Evolutionary conservation across 2,888 invertebrate genomes (phyloP).

Genomic region (Eupithecia centaureata): DNA sequence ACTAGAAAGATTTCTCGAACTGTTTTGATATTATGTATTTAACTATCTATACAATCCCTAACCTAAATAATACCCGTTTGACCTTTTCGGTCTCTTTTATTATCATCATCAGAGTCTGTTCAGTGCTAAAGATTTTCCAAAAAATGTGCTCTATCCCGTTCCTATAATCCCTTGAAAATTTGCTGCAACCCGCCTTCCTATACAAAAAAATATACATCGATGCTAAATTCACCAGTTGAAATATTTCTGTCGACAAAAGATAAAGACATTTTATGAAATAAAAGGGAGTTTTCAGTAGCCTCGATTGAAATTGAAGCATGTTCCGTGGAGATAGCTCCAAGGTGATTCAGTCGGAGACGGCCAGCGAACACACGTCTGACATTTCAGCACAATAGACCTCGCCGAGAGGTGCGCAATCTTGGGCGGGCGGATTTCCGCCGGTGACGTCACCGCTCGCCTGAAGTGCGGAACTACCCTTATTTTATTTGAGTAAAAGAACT

Average conservation of each 20-base stretch:
- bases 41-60: too few relatives aligned
- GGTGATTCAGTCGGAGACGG: neutral
- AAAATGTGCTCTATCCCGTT: too few relatives aligned
- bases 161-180: too few relatives aligned
- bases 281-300: neutral
- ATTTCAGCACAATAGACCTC: constrained; percentile 27
- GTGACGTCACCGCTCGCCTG: constrained; percentile 16
- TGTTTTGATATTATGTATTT: too few relatives aligned
- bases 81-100: too few relatives aligned
- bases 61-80: too few relatives aligned
- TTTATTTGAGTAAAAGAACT: constrained; percentile 16
- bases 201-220: too few relatives aligned
- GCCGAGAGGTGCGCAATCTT: constrained; percentile 19
- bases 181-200: too few relatives aligned
- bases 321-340: neutral
- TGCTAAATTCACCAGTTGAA: neutral
- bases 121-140: too few relatives aligned
- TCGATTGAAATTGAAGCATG: neutral
- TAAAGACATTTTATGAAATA: neutral
- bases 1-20: too few relatives aligned
- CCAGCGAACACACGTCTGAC: constrained; percentile 1
- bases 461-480: constrained; percentile 20
- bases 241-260: neutral
- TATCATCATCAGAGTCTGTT: too few relatives aligned
- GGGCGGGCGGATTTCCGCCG: constrained; percentile 13